Conservation (phyloP, 2,797 vertebrate species). For the Acanthurus leucopareius region DNA sequence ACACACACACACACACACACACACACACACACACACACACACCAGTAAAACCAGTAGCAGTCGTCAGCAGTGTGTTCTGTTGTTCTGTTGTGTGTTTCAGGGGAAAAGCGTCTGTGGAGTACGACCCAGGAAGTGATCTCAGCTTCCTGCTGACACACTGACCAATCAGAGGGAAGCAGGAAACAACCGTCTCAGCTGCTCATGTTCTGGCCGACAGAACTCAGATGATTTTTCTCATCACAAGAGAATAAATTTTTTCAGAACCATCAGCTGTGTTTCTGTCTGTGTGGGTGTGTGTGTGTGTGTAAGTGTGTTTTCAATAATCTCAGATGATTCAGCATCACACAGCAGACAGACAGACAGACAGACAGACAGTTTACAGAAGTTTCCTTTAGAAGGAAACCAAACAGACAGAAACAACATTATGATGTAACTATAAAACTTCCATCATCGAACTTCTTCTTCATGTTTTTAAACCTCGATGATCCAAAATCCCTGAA, state of each 20-base stretch:
- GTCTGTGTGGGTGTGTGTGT: no score
- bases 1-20: not conserved
- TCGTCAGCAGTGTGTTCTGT: not conserved
- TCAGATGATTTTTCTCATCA: not conserved
- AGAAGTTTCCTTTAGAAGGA: no score
- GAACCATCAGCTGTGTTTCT: not conserved
- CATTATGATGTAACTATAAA: no score
- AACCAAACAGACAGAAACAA: no score
- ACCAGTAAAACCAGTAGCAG: not conserved
- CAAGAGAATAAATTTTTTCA: conserved; percentile 32
- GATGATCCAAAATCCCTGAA: no score
- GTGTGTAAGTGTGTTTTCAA: no score
- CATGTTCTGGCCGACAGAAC: not conserved
- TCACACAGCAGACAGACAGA: no score
- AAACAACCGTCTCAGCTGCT: not conserved
- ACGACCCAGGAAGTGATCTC: conserved; percentile 87
- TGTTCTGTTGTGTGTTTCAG: conserved; percentile 66
- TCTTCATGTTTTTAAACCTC: no score
- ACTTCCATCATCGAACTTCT: no score
- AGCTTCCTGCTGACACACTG: conserved; percentile 86
- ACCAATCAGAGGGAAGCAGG: conserved; percentile 33
- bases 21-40: no score
- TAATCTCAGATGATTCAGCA: no score
- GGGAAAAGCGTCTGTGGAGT: conserved; percentile 86
- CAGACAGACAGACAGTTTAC: no score